Base-by-base conservation (phyloP, 2,888 invertebrate genomes). In the Rhimphoctona megacephalus region DNA sequence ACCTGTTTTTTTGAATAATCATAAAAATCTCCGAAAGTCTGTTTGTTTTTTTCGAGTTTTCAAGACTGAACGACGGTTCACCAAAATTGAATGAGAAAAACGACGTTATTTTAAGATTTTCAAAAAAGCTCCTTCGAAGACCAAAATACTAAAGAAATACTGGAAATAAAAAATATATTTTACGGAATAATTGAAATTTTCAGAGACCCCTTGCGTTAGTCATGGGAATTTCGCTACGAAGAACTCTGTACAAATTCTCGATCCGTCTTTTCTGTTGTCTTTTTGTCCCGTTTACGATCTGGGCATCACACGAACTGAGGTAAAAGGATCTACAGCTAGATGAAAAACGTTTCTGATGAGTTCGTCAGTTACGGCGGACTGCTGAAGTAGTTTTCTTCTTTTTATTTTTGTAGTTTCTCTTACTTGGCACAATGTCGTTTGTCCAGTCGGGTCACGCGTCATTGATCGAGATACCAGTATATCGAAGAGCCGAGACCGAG, bases 401-500 rank as follows among this genome's bases (percentile, higher is more conserved):
- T 22, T 79, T 57, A 46, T 49, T 81, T 86, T 73, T 78, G 64
- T 64, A 81, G 46, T 73, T 83, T 64, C 70, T 77, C 80, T 81
- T 52, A 72, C 87, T 84, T 80, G 87, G 79, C 79, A 87, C 85
- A 87, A 83, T 83, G 87, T 72, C 67, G 83, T 82, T 84, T 87
- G 73, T 83, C 87, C 81, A 88, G 88, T 88, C 87, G 72, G 83
- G 87, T 87, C 81, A 87, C 82, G 86, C 87, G 88, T 77, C 86
- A 89, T 90, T 90, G 86, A 89, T 89, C 87, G 87, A 80, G 86
- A 80, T 78, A 86, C 83, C 77, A 79, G 77, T 77, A 80, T 52
- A 64, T 76, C 78, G 81, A 76, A 86, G 85, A 88, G 87, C 88
- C 89, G 79, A 90, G 90, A 89, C 90, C 90, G 83, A 88, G 88